A percentile compares a stretch with the other conserved stretches of the same genome.
These are phyloP conservation scores for Syngnathus typhle DNA, from an alignment of 2,113 vertebrate genomes.

Conservation along the genomic window DNA sequence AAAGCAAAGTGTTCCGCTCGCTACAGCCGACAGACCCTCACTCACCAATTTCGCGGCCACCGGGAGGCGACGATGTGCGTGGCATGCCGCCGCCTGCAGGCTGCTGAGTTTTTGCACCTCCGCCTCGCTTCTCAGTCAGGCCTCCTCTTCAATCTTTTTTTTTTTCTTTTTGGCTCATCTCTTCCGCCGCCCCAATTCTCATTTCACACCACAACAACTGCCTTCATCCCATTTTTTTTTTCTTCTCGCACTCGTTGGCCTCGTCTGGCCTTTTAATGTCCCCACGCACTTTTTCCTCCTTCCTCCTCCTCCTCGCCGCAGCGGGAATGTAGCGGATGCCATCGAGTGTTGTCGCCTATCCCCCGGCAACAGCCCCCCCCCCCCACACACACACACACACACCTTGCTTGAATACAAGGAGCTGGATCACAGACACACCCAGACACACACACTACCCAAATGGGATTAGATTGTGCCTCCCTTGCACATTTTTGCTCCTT, in stretches of 20 bases:
- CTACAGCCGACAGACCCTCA: no score
- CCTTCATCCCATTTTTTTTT: conserved; percentile 3
- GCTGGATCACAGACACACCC: not conserved
- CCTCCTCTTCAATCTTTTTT: conserved; percentile 4
- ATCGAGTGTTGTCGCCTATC: not conserved
- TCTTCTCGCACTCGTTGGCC: not conserved
- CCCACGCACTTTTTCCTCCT: not conserved
- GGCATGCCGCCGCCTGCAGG: not conserved
- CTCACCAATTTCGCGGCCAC: no score
- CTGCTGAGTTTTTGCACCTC: not conserved
- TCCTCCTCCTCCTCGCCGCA: not conserved
- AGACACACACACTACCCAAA: not conserved
- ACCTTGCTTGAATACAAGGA: not conserved
- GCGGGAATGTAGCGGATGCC: conserved; percentile 3
- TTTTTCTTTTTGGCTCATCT: not conserved
- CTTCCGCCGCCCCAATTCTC: conserved; percentile 1
- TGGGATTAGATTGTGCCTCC: not conserved
- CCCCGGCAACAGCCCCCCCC: not conserved
- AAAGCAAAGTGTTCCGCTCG: no score
- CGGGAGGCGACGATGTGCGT: not conserved
- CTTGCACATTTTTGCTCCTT: not conserved
- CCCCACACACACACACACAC: no score
- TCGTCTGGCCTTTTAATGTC: conserved; percentile 8
- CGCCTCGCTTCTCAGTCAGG: not conserved
- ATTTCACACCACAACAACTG: conserved; percentile 4